These are phyloP conservation scores for Dicerorhinus sumatrensis DNA, from an alignment of 2,113 vertebrate species.

Conservation along the genomic window DNA sequence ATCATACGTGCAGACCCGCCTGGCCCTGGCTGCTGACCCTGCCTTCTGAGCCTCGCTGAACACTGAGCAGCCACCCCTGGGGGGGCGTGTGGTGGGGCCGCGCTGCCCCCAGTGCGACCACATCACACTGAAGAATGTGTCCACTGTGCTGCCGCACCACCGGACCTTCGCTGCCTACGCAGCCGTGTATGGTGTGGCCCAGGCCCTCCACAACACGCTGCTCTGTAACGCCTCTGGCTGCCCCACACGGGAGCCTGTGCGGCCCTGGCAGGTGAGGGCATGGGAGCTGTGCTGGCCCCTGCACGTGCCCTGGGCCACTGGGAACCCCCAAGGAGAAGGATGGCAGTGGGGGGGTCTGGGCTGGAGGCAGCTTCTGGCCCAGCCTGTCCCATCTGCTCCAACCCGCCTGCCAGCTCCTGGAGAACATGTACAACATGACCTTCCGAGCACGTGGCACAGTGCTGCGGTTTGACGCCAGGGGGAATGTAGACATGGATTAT, in stretches of 20 bases:
- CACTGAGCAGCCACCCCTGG: conserved; percentile 47
- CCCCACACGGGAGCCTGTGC: not conserved
- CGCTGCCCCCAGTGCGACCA: conserved; percentile 62
- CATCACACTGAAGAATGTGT: conserved; percentile 81
- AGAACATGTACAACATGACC: conserved; percentile 85
- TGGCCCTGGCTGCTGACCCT: conserved; percentile 46
- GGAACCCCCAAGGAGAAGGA: accelerated
- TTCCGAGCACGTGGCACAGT: conserved; percentile 79
- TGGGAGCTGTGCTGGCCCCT: no score
- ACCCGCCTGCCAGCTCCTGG: conserved; percentile 84
- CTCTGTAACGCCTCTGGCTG: conserved; percentile 61
- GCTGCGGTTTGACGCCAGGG: conserved; percentile 87
- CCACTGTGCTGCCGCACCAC: not conserved
- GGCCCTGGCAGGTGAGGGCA: conserved; percentile 89
- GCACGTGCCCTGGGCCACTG: no score
- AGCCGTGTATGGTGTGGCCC: conserved; percentile 90
- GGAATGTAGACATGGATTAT: conserved; percentile 88
- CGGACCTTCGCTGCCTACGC: conserved; percentile 87
- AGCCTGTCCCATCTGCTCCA: not conserved
- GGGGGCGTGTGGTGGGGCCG: not conserved
- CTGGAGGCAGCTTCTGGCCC: accelerated
- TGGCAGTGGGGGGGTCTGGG: accelerated
- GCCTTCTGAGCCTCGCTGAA: conserved; percentile 81
- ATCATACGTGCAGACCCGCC: not conserved
- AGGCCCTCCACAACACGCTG: conserved; percentile 90